Evolutionary conservation across 2,113 vertebrate species (phyloP).

Genomic region (Limnothrissa miodon): DNA sequence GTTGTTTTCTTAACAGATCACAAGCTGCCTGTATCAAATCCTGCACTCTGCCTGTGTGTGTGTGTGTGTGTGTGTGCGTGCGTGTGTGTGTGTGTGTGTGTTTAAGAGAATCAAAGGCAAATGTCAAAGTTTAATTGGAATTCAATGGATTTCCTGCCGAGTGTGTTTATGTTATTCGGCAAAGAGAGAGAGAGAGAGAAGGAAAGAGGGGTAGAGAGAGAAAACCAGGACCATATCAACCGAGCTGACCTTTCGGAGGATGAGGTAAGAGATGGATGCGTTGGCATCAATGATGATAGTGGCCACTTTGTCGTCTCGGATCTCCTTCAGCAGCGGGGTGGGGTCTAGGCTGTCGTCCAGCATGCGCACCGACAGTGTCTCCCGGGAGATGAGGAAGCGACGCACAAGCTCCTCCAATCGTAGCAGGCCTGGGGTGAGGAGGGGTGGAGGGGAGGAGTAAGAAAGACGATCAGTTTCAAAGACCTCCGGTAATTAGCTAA

Average conservation of each 20-base stretch:
- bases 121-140: conserved; percentile 18
- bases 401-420: conserved; percentile 85
- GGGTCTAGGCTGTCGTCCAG: conserved; percentile 83
- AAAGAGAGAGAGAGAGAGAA: not conserved
- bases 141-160: not conserved
- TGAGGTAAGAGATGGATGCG: conserved; percentile 82
- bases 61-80: no score
- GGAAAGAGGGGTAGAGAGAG: not conserved
- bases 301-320: conserved; percentile 86
- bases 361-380: conserved; percentile 85
- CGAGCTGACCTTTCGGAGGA: conserved; percentile 80
- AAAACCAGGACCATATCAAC: not conserved
- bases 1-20: not conserved
- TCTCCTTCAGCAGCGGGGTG: conserved; percentile 86
- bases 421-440: conserved; percentile 75
- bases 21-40: not conserved
- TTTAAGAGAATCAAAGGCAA: not conserved
- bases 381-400: conserved; percentile 87
- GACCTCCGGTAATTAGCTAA: not conserved
- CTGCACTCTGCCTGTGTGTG: not conserved
- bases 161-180: not conserved
- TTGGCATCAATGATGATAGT: conserved; percentile 90
- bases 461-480: not conserved
- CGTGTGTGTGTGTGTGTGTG: not conserved
- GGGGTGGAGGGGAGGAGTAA: conserved; percentile 27